A percentile compares a stretch with the other conserved stretches of the same genome.
These are phyloP conservation scores for Eurystomus glaucurus DNA, from an alignment of 2,797 vertebrate genomes.

Conservation along the genomic window DNA sequence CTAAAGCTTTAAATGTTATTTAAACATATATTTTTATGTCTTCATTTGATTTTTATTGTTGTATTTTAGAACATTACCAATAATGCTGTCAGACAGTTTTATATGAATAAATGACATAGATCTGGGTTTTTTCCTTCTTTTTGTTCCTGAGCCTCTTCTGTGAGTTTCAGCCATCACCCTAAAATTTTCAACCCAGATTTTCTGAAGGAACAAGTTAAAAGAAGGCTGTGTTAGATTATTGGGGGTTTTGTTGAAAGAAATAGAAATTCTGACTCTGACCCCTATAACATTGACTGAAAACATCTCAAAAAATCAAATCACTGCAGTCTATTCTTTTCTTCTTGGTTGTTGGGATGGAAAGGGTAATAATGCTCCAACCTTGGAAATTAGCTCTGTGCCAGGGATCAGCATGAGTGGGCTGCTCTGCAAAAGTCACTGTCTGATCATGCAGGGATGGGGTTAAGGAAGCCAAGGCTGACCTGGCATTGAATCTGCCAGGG, in stretches of 20 bases:
- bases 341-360: neutral
- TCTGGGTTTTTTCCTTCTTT: neutral
- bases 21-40: neutral
- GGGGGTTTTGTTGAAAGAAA: neutral
- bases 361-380: neutral
- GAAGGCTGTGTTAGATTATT: neutral
- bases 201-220: neutral
- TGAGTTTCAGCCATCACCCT: neutral
- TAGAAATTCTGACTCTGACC: neutral
- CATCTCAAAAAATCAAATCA: neutral
- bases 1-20: neutral
- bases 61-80: neutral
- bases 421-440: neutral
- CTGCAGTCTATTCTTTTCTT: neutral
- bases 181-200: neutral
- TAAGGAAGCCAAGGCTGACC: neutral
- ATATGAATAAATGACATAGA: neutral
- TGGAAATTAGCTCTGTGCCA: neutral
- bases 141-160: neutral
- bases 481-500: neutral
- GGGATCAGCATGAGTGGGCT: neutral
- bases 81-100: neutral
- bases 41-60: neutral
- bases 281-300: neutral
- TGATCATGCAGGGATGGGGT: neutral